Evolutionary conservation across 2,888 invertebrate genomes (phyloP).

Genomic region (Protophormia terraenovae): DNA sequence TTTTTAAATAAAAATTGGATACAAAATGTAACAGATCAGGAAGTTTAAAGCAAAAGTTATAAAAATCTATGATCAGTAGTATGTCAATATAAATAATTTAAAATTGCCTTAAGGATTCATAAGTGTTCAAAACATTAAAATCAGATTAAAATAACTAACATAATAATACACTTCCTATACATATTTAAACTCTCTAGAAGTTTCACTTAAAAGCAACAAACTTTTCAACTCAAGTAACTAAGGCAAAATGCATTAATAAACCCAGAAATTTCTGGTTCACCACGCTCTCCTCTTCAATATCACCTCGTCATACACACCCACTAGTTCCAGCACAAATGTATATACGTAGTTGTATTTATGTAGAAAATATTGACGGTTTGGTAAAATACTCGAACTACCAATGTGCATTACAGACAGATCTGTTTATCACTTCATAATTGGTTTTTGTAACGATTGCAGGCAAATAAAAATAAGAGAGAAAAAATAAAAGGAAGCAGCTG

Average conservation of each 20-base stretch:
- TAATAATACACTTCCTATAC: not conserved
- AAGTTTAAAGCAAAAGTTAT: too few relatives aligned
- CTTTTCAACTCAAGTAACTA: slow-evolving; percentile 19
- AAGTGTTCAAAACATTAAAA: not conserved
- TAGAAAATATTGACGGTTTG: slow-evolving; percentile 24
- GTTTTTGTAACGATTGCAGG: slow-evolving; percentile 61
- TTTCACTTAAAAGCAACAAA: slow-evolving; percentile 1
- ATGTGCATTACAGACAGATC: slow-evolving; percentile 25
- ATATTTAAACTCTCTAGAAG: not conserved
- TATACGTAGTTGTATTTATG: not conserved
- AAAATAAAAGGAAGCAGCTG: not conserved
- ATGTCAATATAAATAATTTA: too few relatives aligned
- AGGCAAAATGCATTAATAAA: slow-evolving; percentile 42
- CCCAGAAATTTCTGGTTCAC: slow-evolving; percentile 1
- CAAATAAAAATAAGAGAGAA: not conserved
- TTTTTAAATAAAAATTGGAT: not conserved
- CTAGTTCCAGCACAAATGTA: not conserved
- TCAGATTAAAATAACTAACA: too few relatives aligned
- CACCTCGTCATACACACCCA: not conserved
- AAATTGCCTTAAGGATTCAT: too few relatives aligned
- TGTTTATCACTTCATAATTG: slow-evolving; percentile 70
- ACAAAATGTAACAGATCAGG: too few relatives aligned
- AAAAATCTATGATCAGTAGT: too few relatives aligned
- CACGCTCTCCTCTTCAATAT: not conserved
- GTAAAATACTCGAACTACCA: slow-evolving; percentile 1